A percentile compares a stretch with the other conserved stretches of the same genome.
Evolutionary conservation across 2,113 vertebrate species (phyloP).

Genomic region (Ictalurus punctatus): DNA sequence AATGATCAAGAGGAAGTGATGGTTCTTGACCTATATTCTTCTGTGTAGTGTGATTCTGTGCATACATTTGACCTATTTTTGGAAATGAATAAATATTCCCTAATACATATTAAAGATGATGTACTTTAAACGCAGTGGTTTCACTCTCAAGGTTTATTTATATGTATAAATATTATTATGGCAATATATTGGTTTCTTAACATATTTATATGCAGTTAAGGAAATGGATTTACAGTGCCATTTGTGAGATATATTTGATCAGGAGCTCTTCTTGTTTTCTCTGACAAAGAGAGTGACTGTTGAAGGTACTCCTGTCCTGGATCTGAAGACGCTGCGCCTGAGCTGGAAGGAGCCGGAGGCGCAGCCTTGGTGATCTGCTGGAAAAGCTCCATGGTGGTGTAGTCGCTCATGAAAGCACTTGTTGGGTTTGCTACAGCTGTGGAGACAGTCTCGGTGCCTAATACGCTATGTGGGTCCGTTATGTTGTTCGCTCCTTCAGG

Average conservation of each 20-base stretch:
- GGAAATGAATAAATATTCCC: conserved; percentile 44
- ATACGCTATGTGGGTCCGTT: background rate
- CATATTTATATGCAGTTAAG: background rate
- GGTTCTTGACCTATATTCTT: conserved; percentile 1
- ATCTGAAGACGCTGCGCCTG: background rate
- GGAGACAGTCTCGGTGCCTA: background rate
- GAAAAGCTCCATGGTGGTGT: conserved; percentile 79
- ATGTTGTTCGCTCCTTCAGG: background rate
- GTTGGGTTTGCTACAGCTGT: conserved; percentile 25
- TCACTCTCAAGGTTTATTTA: background rate
- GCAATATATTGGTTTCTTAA: background rate
- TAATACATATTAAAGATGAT: conserved; percentile 44
- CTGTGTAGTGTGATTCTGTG: conserved; percentile 13
- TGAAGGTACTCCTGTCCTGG: conserved; percentile 54
- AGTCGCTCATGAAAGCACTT: conserved; percentile 64
- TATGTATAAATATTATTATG: background rate
- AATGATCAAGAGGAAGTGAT: background rate
- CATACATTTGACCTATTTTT: conserved; percentile 31
- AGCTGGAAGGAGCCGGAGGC: background rate
- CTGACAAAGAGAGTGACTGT: conserved; percentile 41
- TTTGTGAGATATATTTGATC: background rate
- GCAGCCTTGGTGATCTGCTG: conserved; percentile 48
- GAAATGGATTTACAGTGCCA: background rate
- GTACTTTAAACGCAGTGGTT: conserved; percentile 6
- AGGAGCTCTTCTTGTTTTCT: background rate